Base-by-base conservation (phyloP, 2,113 vertebrate species). In the Heloderma charlesbogerti region DNA sequence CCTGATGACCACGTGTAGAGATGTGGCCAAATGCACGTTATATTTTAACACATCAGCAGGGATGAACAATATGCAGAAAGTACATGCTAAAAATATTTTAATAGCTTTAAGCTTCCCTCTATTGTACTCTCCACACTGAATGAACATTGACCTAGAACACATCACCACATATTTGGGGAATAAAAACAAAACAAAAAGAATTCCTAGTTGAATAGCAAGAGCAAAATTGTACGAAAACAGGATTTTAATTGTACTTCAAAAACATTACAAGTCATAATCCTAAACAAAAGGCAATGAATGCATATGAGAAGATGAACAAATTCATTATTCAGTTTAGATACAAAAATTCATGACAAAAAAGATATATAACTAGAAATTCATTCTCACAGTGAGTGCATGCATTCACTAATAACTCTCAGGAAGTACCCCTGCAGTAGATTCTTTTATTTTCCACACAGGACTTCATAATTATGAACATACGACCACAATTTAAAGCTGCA, bases 361-460 rank as follows among this genome's bases (percentile, higher is more conserved):
- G 57, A 83, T 40, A 81, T 54, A 83, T 66, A 86, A 74, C 71
- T 77, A 90, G 84, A 89, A 83, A 87, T 86, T 80, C 29, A 90
- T 29, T 74, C 25, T 66, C 84, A 75, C 71, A 87, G 63, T 54
- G 48, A 83, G n/a, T 66, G 51, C 78, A 45, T 83, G 54, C 57
- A 75, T 87, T 83, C 71, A 45, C 79, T 92, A 87, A 90, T 87
- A 83, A 75, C 37, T 82, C 71, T 79, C 29, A 87, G 71, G 77
- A 92, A 92, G 78, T 51, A 92, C 2, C 60, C 78, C 78, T 87
- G 85, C 34, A 72, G 83, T 72, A 80, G 27, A 82, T 89, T 89
- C 75, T 87, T 75, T 91, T 89, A 86, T 89, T 92, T 89, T 89
- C 67, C 16, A 91, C 6, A 87, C 29, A 94, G 87, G 15, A 93